Conservation (phyloP, 1,140 invertebrate species). For the Euglossa dilemma region DNA sequence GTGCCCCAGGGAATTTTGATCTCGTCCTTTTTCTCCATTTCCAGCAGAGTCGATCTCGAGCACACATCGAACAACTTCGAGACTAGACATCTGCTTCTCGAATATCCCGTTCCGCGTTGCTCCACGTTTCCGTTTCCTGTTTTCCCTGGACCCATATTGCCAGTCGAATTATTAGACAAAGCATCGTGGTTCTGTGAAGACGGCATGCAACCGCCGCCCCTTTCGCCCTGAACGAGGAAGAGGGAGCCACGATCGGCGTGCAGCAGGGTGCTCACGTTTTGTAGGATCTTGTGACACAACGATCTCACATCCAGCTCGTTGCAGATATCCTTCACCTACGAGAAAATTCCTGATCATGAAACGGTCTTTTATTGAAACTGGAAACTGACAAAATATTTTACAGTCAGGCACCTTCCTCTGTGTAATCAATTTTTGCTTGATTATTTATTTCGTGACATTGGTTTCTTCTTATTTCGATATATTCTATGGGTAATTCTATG, state of each 20-base stretch:
- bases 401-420: no score
- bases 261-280: conserved; percentile 95
- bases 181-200: conserved; percentile 67
- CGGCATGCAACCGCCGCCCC: conserved; percentile 75
- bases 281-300: conserved; percentile 97
- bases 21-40: conserved; percentile 95
- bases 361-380: neutral
- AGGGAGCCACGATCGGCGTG: conserved; percentile 96
- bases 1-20: conserved; percentile 95
- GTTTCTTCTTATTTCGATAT: no score
- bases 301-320: conserved; percentile 97
- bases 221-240: conserved; percentile 94
- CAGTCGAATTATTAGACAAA: conserved; percentile 32
- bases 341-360: neutral
- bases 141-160: conserved; percentile 14
- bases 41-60: conserved; percentile 93
- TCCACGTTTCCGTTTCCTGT: conserved; percentile 18
- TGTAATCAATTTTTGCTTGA: no score
- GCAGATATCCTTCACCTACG: conserved; percentile 95
- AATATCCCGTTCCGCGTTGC: conserved; percentile 46
- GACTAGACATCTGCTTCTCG: conserved; percentile 87
- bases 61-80: conserved; percentile 97
- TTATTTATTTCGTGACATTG: no score
- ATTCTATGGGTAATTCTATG: no score
- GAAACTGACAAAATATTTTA: no score